These are phyloP conservation scores for Hyperopisus bebe DNA, from an alignment of 2,113 vertebrate species.

Conservation along the genomic window DNA sequence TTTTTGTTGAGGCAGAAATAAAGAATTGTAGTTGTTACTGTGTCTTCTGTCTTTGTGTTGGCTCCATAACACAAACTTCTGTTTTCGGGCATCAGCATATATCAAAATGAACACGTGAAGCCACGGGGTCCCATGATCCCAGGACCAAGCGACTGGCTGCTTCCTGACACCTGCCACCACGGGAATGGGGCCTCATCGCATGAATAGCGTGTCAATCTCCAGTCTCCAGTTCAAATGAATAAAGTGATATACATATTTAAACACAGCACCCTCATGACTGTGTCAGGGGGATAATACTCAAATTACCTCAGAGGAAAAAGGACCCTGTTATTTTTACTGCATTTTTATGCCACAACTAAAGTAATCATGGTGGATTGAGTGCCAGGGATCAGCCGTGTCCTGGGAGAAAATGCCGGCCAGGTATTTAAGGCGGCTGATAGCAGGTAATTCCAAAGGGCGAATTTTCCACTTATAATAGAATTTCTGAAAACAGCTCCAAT, in stretches of 20 bases:
- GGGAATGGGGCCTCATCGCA: not conserved
- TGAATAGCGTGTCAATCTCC: not conserved
- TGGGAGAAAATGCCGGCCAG: not conserved
- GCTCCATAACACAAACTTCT: not conserved
- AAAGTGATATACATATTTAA: not conserved
- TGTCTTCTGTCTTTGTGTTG: not conserved
- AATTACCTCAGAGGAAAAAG: not conserved
- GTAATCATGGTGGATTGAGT: not conserved
- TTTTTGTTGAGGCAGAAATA: not conserved
- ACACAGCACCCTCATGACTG: not conserved
- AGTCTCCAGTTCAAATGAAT: not conserved
- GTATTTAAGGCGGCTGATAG: not conserved
- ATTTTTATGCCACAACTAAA: slow-evolving; percentile 1
- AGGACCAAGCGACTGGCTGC: not conserved
- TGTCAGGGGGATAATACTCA: not conserved
- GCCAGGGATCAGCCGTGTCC: not conserved
- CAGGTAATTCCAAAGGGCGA: not conserved
- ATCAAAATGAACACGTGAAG: not conserved
- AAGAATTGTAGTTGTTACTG: not conserved
- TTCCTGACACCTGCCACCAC: not conserved
- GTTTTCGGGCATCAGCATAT: not conserved
- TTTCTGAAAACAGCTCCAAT: not conserved
- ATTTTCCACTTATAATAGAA: not conserved
- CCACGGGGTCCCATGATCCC: not conserved
- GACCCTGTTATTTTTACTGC: not conserved